Percentiles rank a stretch among this genome's conserved stretches.
Conservation (phyloP, 2,888 invertebrate species). For the Mycalesis mineus region DNA sequence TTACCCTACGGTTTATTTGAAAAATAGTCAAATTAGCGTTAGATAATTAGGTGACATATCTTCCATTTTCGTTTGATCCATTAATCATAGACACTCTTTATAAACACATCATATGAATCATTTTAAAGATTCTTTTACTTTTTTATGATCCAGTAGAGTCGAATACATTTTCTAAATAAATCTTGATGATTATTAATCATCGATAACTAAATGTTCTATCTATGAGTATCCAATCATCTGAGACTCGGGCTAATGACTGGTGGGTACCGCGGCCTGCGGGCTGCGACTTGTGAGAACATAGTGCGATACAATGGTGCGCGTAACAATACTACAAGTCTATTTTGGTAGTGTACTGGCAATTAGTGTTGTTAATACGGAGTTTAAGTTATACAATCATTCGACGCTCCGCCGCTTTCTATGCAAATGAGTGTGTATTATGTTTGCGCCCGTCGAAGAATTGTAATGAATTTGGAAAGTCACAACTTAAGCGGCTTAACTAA, state of each 20-base stretch:
- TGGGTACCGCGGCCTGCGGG: slow-evolving; percentile 27
- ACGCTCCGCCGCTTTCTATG: slow-evolving; percentile 20
- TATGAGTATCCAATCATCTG: not conserved
- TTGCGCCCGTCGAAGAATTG: slow-evolving; percentile 11
- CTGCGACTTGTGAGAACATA: slow-evolving; percentile 38
- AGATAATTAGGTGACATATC: too few relatives aligned
- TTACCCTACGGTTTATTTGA: too few relatives aligned
- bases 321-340: slow-evolving; percentile 52
- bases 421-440: slow-evolving; percentile 17
- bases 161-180: too few relatives aligned
- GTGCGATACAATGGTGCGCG: slow-evolving; percentile 47
- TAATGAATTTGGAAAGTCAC: slow-evolving; percentile 16
- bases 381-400: slow-evolving; percentile 20
- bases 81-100: too few relatives aligned
- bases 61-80: too few relatives aligned
- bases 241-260: slow-evolving; percentile 45
- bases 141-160: too few relatives aligned
- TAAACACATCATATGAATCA: too few relatives aligned
- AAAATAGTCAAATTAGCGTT: too few relatives aligned
- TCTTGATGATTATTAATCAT: too few relatives aligned
- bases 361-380: slow-evolving; percentile 49
- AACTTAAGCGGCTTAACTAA: slow-evolving; percentile 1
- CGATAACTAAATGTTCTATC: too few relatives aligned
- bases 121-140: too few relatives aligned
- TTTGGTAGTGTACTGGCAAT: slow-evolving; percentile 54